Conservation (phyloP, 2,797 vertebrate genomes). For the Manis javanica region DNA sequence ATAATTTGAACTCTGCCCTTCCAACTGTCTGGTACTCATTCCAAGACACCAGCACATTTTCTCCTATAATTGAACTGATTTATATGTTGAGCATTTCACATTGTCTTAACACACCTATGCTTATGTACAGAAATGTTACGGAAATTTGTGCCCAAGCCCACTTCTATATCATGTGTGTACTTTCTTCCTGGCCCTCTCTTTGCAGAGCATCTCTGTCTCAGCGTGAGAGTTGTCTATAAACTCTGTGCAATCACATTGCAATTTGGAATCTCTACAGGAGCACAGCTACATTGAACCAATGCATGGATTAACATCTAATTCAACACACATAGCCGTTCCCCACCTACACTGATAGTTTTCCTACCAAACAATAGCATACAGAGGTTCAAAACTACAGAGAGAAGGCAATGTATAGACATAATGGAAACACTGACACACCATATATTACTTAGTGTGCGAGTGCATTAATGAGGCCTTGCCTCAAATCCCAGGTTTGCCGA, state of each 20-base stretch:
- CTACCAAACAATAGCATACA: constrained; percentile 57
- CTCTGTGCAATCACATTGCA: constrained; percentile 79
- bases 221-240: constrained; percentile 81
- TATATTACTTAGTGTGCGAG: constrained; percentile 78
- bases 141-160: background rate
- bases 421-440: constrained; percentile 61
- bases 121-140: constrained; percentile 27
- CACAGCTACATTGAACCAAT: constrained; percentile 70
- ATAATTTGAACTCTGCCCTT: background rate
- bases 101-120: background rate
- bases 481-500: constrained; percentile 79
- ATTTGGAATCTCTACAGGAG: constrained; percentile 87
- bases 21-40: background rate
- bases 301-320: constrained; percentile 73
- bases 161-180: constrained; percentile 64
- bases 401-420: constrained; percentile 9
- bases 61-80: background rate
- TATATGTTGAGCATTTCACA: background rate
- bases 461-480: constrained; percentile 83
- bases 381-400: constrained; percentile 60
- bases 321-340: constrained; percentile 31
- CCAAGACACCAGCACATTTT: background rate
- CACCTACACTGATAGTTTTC: constrained; percentile 63
- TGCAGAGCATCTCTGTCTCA: constrained; percentile 82
- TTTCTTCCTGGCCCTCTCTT: constrained; percentile 50